These are phyloP conservation scores for Thymelicus acteon DNA, from an alignment of 2,888 invertebrate species.

Conservation along the genomic window DNA sequence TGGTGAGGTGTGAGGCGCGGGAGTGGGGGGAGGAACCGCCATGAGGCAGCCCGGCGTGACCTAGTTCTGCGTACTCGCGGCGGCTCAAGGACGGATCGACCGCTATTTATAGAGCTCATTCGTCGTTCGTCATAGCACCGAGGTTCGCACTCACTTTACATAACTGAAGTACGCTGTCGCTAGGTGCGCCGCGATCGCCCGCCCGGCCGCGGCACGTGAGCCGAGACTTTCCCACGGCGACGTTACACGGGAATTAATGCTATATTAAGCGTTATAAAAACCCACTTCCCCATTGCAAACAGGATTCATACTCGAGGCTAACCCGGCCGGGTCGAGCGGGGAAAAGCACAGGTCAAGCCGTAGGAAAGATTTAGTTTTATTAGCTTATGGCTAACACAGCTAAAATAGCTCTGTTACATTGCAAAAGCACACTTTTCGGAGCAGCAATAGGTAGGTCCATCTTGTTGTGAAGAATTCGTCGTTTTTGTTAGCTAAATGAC, in stretches of 20 bases:
- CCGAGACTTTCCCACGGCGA: constrained; percentile 68
- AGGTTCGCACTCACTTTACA: constrained; percentile 75
- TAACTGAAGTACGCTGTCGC: constrained; percentile 70
- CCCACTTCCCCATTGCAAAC: constrained; percentile 59
- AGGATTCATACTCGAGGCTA: constrained; percentile 51
- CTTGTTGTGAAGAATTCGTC: too few relatives aligned
- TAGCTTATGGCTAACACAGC: too few relatives aligned
- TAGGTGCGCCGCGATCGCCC: constrained; percentile 55
- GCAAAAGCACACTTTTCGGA: too few relatives aligned
- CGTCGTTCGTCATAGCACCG: constrained; percentile 73
- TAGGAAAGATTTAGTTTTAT: neutral
- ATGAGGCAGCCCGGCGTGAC: constrained; percentile 74
- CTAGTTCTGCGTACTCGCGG: constrained; percentile 76
- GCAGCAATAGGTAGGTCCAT: neutral
- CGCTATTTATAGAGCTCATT: constrained; percentile 82
- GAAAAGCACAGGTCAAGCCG: constrained; percentile 41
- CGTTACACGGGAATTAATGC: constrained; percentile 55
- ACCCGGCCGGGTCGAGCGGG: constrained; percentile 43
- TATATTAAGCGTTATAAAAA: constrained; percentile 58
- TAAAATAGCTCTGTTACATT: too few relatives aligned
- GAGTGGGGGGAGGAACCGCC: constrained; percentile 58
- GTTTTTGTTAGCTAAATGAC: too few relatives aligned
- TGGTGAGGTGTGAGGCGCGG: constrained; percentile 51
- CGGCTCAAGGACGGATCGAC: constrained; percentile 82
- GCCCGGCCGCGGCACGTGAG: constrained; percentile 57